Base-by-base conservation (phyloP, 2,797 vertebrate genomes). In the Hydrolagus colliei region DNA sequence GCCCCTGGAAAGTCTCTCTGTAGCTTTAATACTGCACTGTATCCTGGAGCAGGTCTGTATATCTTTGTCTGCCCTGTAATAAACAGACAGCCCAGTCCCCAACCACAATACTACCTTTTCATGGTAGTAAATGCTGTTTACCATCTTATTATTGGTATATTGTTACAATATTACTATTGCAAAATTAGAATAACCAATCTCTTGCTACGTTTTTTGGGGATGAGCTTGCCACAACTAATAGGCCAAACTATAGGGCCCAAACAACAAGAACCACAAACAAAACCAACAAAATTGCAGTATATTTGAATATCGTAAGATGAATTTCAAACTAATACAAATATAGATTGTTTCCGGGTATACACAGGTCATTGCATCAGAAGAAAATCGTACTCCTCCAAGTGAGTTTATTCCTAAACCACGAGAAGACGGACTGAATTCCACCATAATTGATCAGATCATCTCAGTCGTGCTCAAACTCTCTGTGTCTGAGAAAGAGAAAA, bases 1-100 rank as follows among this genome's bases (percentile, higher is more conserved):
- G 87, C 95, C 96, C 0, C 93, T 95, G 20, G 96, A 96, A 86
- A 92, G 89, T 67, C 88, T 93, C 87, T 97, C 97, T 72, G 93
- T 97, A 73, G 89, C 96, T 1, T 90, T 99, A 61, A 92, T 99
- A 41, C 86, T 99, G 86, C 91, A 95, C 87, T 96, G 96, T 88
- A 93, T 98, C 90, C 88, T 98, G 86, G 95, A 98, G 85, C 97
- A 99, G 96, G 97, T 96, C 79, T 27, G 88, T 87, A 84, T 80
- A 18, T 82, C 10, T 65, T 32, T 16, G 14, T 65, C 11, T 61
- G 18, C 6, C 59, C 63, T 67, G 79, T 18, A 41, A 68, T 20
- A 11, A 68, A 27, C 9, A 65, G 8, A 32, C 2, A 4, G 16
- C 9, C 1, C 12, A 16, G 22, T 41, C 65, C 27, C 14, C 20